Evolutionary conservation across 2,113 vertebrate genomes (phyloP), one percentile per base, ranked within the genome.

Genomic region (Oreochromis aureus): DNA sequence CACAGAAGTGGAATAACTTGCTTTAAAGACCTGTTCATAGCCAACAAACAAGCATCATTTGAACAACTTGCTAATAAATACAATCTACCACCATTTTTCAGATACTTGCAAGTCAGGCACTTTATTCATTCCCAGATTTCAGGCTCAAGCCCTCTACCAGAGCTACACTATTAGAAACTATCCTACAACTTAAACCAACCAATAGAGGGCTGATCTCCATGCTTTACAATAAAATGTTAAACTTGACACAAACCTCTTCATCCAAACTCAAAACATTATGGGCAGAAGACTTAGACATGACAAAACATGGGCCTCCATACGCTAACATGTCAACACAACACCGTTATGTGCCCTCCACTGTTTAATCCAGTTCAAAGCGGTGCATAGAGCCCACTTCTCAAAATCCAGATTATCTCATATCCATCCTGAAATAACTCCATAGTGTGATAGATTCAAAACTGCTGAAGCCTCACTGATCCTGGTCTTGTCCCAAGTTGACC

Each of bases 321-420:
- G 4, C 27, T 30, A 10, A 59, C 56, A 59, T 30, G 5, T 59
- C 27, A 59, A 18, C 27, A 2, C 56, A 59, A 32, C 27, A 59
- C 32, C 8, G 32, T 32, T 59, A 59, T 4, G 58, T 59, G 27
- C 15, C 27, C 0, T 0, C 58, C 1, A 0, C 8, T 59, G 15
- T 59, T 59, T 32, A 32, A 59, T 1, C 0, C 27, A 32, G 13
- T 59, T 32, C 3, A 61, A 61, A 61, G 58, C 18, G 27, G 15
- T 61, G 58, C 58, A 61, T 10, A 18, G 58, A 61, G 58, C 15
- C 58, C 58, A 61, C 5, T 61, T 61, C 8, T 61, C 27, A 61
- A 61, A 18, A 61, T 61, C 58, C 58, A 61, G 27, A 61, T 61
- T 4, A 6, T 6, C 27, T 61, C 58, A 6, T 32, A 61, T 61